Percentiles rank a stretch among this genome's conserved stretches.
Evolutionary conservation across 2,797 vertebrate species (phyloP).

Genomic region (Eulemur albifrons): DNA sequence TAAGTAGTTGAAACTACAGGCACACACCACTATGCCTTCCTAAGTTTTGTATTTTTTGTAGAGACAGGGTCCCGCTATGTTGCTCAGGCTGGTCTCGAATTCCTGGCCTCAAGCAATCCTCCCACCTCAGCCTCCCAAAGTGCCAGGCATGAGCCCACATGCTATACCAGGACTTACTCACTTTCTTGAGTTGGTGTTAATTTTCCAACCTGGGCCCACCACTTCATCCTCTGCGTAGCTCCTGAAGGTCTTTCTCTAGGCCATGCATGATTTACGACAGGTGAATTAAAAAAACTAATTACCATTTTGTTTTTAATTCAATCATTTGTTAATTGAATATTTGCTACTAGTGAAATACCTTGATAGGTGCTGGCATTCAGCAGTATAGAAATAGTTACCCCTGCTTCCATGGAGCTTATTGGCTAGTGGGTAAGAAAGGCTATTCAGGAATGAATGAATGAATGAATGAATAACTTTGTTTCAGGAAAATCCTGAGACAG

Average conservation of each 20-base stretch:
- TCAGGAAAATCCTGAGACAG: neutral
- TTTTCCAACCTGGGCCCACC: neutral
- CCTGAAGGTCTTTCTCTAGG: neutral
- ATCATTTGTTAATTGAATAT: neutral
- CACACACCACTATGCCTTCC: neutral
- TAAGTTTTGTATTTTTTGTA: neutral
- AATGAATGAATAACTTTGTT: neutral
- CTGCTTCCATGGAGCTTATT: neutral
- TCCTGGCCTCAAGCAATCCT: neutral
- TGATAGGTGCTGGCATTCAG: neutral
- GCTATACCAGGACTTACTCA: neutral
- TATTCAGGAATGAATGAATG: neutral
- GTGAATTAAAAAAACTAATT: neutral
- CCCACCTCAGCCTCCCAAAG: no score
- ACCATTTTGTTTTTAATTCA: neutral
- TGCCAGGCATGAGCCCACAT: neutral
- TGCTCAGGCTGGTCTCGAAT: neutral
- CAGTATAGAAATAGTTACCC: neutral
- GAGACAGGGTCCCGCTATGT: neutral
- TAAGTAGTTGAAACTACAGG: neutral
- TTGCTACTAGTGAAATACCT: neutral
- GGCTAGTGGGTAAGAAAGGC: neutral
- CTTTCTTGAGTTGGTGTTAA: neutral
- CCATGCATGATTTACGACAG: neutral
- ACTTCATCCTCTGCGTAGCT: neutral